These are phyloP conservation scores for Caenorhabditis doughertyi DNA, from an alignment of 2,888 invertebrate genomes.

Conservation along the genomic window DNA sequence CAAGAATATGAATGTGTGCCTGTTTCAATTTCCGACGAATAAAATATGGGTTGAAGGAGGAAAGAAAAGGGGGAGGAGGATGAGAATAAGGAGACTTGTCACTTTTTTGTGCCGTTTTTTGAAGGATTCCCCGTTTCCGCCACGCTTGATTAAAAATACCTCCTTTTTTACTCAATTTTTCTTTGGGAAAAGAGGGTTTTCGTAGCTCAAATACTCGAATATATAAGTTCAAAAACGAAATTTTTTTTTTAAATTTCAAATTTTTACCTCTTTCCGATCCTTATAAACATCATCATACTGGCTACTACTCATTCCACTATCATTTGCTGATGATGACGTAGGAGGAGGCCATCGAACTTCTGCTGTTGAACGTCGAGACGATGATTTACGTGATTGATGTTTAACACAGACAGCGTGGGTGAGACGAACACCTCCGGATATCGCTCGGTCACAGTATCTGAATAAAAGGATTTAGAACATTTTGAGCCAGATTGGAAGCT, in stretches of 20 bases:
- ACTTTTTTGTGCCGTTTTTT: neutral
- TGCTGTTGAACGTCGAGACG: constrained; percentile 18
- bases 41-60: neutral
- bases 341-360: constrained; percentile 46
- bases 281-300: constrained; percentile 39
- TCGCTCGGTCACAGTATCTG: constrained; percentile 67
- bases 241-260: neutral
- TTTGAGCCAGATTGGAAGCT: neutral
- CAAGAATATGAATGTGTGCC: neutral
- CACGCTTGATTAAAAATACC: constrained; percentile 34
- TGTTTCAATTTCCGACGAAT: neutral
- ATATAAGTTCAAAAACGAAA: no score
- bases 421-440: constrained; percentile 63
- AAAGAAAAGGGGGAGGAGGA: neutral
- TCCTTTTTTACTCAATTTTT: neutral
- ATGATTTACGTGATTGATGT: constrained; percentile 19
- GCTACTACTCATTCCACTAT: constrained; percentile 40
- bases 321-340: neutral
- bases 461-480: constrained; percentile 1
- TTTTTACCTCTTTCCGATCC: constrained; percentile 16
- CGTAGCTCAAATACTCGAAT: no score
- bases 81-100: constrained; percentile 4
- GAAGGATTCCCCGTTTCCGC: neutral
- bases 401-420: constrained; percentile 60
- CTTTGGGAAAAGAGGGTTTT: neutral